These are phyloP conservation scores for Andricus curvator DNA, from an alignment of 2,888 invertebrate genomes.

Conservation along the genomic window DNA sequence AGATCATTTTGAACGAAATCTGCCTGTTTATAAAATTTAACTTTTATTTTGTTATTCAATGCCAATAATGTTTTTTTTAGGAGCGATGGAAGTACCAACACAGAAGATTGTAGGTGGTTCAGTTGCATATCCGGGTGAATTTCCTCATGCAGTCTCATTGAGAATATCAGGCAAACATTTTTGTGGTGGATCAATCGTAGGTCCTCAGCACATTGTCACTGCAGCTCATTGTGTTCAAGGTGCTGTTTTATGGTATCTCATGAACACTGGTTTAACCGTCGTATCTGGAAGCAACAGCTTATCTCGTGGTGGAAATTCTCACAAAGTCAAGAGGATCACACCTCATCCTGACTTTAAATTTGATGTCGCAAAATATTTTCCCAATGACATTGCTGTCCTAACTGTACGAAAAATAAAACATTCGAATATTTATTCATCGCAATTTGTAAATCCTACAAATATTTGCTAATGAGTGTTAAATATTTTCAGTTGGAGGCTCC, in stretches of 20 bases:
- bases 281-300: slow-evolving; percentile 48
- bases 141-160: slow-evolving; percentile 58
- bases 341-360: not conserved
- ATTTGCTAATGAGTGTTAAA: not conserved
- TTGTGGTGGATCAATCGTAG: slow-evolving; percentile 58
- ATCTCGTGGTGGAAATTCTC: not conserved
- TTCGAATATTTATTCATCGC: too few relatives aligned
- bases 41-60: not conserved
- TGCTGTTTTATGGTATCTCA: not conserved
- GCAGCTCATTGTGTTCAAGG: slow-evolving; percentile 58
- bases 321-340: not conserved
- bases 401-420: not conserved
- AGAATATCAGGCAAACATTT: slow-evolving; percentile 46
- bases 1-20: too few relatives aligned
- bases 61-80: not conserved
- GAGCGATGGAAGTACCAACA: not conserved
- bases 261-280: slow-evolving; percentile 45
- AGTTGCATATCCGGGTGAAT: slow-evolving; percentile 46
- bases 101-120: slow-evolving; percentile 50
- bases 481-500: not conserved
- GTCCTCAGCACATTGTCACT: slow-evolving; percentile 53
- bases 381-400: slow-evolving; percentile 45
- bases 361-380: not conserved
- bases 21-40: too few relatives aligned
- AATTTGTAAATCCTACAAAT: not conserved